Conservation (phyloP, 1,140 invertebrate species). For the Halesus radiatus region DNA sequence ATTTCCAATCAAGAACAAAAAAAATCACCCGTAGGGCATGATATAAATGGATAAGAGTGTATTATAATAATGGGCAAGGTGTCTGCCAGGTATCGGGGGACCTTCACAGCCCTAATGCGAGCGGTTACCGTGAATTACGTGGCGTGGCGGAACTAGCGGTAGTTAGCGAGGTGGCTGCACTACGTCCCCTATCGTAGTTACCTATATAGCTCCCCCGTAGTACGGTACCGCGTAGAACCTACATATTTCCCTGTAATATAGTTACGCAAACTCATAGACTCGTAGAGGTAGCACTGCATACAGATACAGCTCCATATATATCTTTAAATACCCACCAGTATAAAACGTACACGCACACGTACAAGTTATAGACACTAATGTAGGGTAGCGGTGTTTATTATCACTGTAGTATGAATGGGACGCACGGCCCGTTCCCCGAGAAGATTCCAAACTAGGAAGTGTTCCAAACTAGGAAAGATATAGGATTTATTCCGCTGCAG, state of each 20-base stretch:
- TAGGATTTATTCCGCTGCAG: background rate
- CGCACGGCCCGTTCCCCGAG: background rate
- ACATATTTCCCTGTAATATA: background rate
- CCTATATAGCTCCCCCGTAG: background rate
- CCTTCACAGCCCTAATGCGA: conserved; percentile 39
- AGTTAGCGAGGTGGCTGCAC: conserved; percentile 21
- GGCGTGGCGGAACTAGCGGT: conserved; percentile 25
- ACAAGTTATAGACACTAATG: background rate
- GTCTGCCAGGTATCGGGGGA: conserved; percentile 19
- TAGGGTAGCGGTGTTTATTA: conserved; percentile 24
- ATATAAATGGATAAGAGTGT: background rate
- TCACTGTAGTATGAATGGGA: conserved; percentile 5
- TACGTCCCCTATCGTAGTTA: background rate
- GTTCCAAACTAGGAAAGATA: background rate
- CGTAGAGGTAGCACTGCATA: background rate
- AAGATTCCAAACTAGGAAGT: too few species aligned
- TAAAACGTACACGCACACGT: background rate
- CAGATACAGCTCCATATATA: too few species aligned
- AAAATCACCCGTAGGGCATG: too few species aligned
- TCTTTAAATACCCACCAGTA: too few species aligned
- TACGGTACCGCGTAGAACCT: background rate
- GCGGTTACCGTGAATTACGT: conserved; percentile 54
- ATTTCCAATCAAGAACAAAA: too few species aligned
- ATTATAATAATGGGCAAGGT: conserved; percentile 19
- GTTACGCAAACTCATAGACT: background rate